Evolutionary conservation across 2,888 invertebrate species (phyloP).

Genomic region (Temnothorax unifasciatus): DNA sequence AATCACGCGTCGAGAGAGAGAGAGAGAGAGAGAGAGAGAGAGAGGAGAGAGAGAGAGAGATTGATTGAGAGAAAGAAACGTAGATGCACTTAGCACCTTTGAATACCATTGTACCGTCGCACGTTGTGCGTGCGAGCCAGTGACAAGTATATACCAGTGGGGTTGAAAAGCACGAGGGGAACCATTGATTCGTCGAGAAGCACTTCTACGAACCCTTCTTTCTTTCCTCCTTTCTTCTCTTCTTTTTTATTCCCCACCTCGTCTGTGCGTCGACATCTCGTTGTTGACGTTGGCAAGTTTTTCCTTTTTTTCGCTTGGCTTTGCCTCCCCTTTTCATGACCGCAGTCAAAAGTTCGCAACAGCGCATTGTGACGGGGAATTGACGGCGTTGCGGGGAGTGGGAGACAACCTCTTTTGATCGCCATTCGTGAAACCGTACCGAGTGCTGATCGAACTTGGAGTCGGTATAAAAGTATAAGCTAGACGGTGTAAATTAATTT

Average conservation of each 20-base stretch:
- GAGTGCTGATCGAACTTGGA: constrained; percentile 30
- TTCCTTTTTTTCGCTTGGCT: constrained; percentile 44
- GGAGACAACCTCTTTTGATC: constrained; percentile 29
- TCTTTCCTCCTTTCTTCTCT: neutral
- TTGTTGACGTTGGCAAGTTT: constrained; percentile 53
- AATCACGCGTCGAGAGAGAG: neutral
- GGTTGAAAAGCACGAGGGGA: constrained; percentile 54
- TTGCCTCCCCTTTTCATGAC: constrained; percentile 50
- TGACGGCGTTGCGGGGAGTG: constrained; percentile 23
- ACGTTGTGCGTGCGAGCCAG: constrained; percentile 47
- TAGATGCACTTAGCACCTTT: neutral
- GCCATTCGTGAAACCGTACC: constrained; percentile 28
- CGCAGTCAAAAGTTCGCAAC: constrained; percentile 61
- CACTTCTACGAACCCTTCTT: constrained; percentile 61
- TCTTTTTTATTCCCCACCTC: constrained; percentile 65
- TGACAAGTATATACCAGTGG: constrained; percentile 57
- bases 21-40: neutral
- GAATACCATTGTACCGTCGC: constrained; percentile 36
- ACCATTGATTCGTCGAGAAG: constrained; percentile 74
- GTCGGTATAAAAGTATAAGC: neutral
- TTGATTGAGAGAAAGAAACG: neutral
- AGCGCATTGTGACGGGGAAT: constrained; percentile 52
- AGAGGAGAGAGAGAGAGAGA: too few relatives aligned
- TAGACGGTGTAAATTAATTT: constrained; percentile 18
- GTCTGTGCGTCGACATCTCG: constrained; percentile 51